Base-by-base conservation (phyloP, 1,140 invertebrate genomes). In the Drosophila azteca region DNA sequence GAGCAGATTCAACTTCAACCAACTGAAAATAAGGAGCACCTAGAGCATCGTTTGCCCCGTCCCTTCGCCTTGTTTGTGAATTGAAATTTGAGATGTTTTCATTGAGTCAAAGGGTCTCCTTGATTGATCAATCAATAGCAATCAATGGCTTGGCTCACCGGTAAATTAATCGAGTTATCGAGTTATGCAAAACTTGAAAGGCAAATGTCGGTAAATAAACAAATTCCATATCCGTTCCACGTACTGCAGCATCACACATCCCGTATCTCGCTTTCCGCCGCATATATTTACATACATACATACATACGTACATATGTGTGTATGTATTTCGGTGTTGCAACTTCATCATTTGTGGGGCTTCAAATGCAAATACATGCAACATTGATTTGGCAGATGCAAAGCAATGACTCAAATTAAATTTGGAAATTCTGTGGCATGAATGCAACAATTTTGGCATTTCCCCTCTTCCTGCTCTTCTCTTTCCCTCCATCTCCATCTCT, bases 1-100 rank as follows among this genome's bases (percentile, higher is more conserved):
- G 11, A 85, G 60, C 13, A 77, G 51, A 15, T 85, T 80, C 11
- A 83, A 85, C 35, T 73, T 65, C n/a, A 84, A 85, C 46, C 51
- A 60, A 22, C 43, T 82, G 0, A 74, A 29, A 22, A 79, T 79
- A 35, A 64, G 48, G 17, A 79, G 79, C 46, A 48, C 31, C 1
- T 72, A 57, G 26, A n/a, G 2, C 31, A 17, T 6, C 3, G 17
- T 29, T 7, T 9, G 9, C 15, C 13, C 8, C 31, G 17, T 46
- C 15, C 4, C 20, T 31, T 3, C 8, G 22, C 35, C 31, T 9
- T 31, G 24, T 31, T 7, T 1, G n/a, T 31, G 13, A 39, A 39
- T 39, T 39, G 35, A 4, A 13, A 13, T 39, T 39, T 4, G 3
- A 39, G 11, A 39, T 39, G 11, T 39, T 39, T 39, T 39, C 13